Conservation (phyloP, 2,888 invertebrate species). For the Heterodera filipjevi region DNA sequence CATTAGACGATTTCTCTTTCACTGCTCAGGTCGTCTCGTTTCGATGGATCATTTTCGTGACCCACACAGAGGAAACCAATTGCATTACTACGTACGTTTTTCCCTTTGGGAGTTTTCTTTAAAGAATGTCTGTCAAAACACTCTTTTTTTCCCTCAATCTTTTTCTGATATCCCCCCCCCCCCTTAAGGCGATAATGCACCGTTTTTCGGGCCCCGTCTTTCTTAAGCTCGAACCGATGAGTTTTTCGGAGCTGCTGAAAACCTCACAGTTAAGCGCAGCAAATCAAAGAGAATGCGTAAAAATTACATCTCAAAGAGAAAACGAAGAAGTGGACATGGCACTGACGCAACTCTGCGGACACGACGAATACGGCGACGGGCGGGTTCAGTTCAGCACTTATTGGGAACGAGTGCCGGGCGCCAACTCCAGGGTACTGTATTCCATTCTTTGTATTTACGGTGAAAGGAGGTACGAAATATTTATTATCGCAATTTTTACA, state of each 20-base stretch:
- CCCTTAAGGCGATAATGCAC: slow-evolving; percentile 59
- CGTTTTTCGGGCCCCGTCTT: slow-evolving; percentile 62
- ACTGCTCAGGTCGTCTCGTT: slow-evolving; percentile 51
- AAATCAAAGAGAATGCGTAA: neutral
- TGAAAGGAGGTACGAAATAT: no score
- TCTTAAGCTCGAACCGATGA: slow-evolving; percentile 62
- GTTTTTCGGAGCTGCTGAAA: slow-evolving; percentile 57
- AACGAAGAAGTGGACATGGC: slow-evolving; percentile 61
- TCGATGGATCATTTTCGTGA: slow-evolving; percentile 58
- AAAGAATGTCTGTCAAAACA: neutral
- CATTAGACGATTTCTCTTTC: slow-evolving; percentile 20
- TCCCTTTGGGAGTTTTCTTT: neutral
- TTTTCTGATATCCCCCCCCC: slow-evolving; percentile 47
- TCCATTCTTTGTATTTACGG: no score
- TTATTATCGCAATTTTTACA: neutral
- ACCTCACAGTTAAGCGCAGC: slow-evolving; percentile 45
- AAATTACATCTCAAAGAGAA: slow-evolving; percentile 50
- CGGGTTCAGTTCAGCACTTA: slow-evolving; percentile 60
- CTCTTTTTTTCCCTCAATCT: neutral
- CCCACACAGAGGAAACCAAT: slow-evolving; percentile 26
- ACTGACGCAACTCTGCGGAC: slow-evolving; percentile 63
- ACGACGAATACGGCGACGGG: slow-evolving; percentile 52
- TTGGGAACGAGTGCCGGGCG: slow-evolving; percentile 61
- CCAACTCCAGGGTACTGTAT: slow-evolving; percentile 50
- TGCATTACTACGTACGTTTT: slow-evolving; percentile 31